Base-by-base conservation (phyloP, 2,113 vertebrate genomes). In the Deroptyus accipitrinus region DNA sequence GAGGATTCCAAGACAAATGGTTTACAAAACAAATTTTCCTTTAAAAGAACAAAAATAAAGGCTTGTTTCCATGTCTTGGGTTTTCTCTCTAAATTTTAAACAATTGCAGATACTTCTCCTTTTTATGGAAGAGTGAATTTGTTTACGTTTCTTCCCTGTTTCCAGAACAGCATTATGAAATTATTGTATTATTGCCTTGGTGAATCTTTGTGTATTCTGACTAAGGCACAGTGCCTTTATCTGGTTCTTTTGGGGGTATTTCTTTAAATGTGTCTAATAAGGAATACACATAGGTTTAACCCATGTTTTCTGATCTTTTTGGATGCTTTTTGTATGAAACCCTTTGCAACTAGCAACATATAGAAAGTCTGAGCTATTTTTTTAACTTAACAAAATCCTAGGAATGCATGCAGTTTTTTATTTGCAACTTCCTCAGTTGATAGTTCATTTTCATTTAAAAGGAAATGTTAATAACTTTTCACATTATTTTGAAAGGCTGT, bases 71-170 rank as follows among this genome's bases (percentile, higher is more conserved):
- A 24, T 48, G 30, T 73, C n/a, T 69, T 87, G 48, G 22, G 28
- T 85, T 91, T 84, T 91, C 49, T 91, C 35, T 76, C 52, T 87
- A 59, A 68, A 66, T 94, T 89, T 82, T 85, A 83, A 95, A 90
- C 84, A 91, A 77, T 83, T 95, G 82, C 72, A 93, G 93, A 92
- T 91, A 81, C 68, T 93, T 94, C 52, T 96, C 5, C 91, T 95
- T 95, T 95, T 95, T 93, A 91, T 95, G 90, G 93, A 96, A 96
- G 90, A 88, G 85, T 88, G 37, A 57, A 46, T 91, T 94, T 93
- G 90, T 94, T 95, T 91, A n/a, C 79, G 77, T 46, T 94, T 95
- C 75, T 83, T 90, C 49, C 64, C 48, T 73, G 5, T 80, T 90
- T 95, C 64, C 80, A 87, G 41, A 94, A 74, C 37, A 91, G 27